Conservation (phyloP, 1,140 invertebrate species). For the Drosophila kikkawai region DNA sequence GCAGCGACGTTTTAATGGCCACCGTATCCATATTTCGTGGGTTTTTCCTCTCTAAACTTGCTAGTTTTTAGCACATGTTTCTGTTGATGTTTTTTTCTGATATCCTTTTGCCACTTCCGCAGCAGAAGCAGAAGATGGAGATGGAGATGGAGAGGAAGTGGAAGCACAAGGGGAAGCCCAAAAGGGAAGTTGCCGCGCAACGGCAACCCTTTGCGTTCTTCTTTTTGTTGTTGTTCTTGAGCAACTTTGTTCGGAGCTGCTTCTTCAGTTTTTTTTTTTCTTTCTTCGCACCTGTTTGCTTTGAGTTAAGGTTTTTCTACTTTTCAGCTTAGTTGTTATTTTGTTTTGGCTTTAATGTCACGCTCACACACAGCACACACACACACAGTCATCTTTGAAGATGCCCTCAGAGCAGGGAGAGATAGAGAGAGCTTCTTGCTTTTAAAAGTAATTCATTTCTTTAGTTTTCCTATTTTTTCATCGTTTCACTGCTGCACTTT, state of each 20-base stretch:
- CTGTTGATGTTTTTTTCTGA: conserved; percentile 4
- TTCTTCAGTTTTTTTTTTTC: conserved; percentile 6
- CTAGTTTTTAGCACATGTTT: conserved; percentile 30
- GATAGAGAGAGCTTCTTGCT: conserved; percentile 8
- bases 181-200: conserved; percentile 59
- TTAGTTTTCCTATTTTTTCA: conserved; percentile 20
- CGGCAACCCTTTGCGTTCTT: conserved; percentile 53
- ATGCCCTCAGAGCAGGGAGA: neutral
- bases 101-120: conserved; percentile 44
- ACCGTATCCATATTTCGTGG: conserved; percentile 73
- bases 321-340: conserved; percentile 13
- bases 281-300: conserved; percentile 59
- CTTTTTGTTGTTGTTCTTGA: conserved; percentile 22
- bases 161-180: conserved; percentile 28
- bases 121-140: conserved; percentile 11
- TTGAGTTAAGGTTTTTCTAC: conserved; percentile 16
- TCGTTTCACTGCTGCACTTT: conserved; percentile 15
- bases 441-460: conserved; percentile 23
- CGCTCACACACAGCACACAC: conserved; percentile 21
- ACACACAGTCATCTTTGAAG: neutral
- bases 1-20: conserved; percentile 79
- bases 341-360: conserved; percentile 43
- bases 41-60: neutral
- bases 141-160: conserved; percentile 4
- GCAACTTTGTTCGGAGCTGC: conserved; percentile 23